Percentiles rank a stretch among this genome's conserved stretches.
These are phyloP conservation scores for Trachelus tabidus DNA, from an alignment of 2,888 invertebrate genomes.

Conservation along the genomic window DNA sequence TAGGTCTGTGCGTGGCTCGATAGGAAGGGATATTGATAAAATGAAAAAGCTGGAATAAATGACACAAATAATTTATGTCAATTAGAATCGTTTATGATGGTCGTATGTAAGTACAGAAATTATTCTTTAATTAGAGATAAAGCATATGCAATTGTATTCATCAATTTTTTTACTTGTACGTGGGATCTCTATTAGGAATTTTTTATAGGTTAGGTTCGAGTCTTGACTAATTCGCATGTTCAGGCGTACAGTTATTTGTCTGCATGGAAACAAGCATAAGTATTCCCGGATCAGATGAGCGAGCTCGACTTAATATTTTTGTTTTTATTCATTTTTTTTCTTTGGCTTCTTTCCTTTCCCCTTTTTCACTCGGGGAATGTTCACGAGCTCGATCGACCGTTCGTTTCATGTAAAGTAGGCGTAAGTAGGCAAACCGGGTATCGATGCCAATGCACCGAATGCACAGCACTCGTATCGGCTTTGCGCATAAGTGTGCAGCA, in stretches of 20 bases:
- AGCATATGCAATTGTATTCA: neutral
- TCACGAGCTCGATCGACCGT: conserved; percentile 47
- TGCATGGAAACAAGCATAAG: neutral
- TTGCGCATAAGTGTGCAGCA: neutral
- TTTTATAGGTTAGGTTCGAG: too few species aligned
- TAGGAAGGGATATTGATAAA: neutral
- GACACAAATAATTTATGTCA: too few species aligned
- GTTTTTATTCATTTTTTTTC: neutral
- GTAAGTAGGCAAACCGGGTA: conserved; percentile 62
- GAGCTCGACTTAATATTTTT: neutral
- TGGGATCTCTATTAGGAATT: too few species aligned
- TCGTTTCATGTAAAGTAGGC: conserved; percentile 53
- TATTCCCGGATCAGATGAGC: neutral
- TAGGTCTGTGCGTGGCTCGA: too few species aligned
- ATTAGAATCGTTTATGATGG: too few species aligned
- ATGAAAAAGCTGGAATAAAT: neutral
- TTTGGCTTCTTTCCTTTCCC: neutral
- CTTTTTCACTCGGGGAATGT: conserved; percentile 25
- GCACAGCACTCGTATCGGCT: neutral
- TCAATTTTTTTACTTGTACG: too few species aligned
- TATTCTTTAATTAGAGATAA: neutral
- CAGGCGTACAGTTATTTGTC: neutral
- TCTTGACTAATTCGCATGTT: neutral
- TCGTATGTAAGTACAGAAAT: too few species aligned
- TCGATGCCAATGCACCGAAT: conserved; percentile 19